These are phyloP conservation scores for Thelaira solivaga DNA, from an alignment of 2,888 invertebrate species.

Conservation along the genomic window DNA sequence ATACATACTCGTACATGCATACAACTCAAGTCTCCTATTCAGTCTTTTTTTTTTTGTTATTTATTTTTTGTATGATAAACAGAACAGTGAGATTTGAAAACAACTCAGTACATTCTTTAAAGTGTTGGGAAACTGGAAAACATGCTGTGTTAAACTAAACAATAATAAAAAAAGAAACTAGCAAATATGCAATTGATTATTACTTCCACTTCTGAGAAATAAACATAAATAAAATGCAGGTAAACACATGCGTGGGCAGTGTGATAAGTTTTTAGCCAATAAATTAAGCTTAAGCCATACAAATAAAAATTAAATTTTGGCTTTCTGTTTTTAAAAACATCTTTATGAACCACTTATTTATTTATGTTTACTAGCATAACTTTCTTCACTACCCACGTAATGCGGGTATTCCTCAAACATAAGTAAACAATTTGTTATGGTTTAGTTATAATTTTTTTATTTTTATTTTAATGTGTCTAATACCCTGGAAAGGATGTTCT, in stretches of 20 bases:
- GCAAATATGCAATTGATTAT: constrained; percentile 34
- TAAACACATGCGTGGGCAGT: neutral
- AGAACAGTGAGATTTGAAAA: neutral
- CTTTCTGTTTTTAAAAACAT: too few species aligned
- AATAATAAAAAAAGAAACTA: neutral
- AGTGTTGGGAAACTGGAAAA: neutral
- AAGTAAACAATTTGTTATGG: constrained; percentile 17
- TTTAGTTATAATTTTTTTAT: constrained; percentile 3
- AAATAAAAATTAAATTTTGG: too few species aligned
- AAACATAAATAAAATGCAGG: constrained; percentile 3
- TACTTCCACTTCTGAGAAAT: constrained; percentile 27
- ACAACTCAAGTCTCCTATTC: constrained; percentile 16
- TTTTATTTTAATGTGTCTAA: neutral
- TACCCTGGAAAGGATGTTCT: constrained; percentile 1
- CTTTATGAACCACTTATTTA: too few species aligned
- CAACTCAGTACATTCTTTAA: constrained; percentile 18
- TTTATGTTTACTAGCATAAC: neutral
- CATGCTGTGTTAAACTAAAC: neutral
- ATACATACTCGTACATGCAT: neutral
- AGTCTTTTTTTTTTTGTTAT: too few species aligned
- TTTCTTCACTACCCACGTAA: neutral
- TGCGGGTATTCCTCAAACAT: neutral
- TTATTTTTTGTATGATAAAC: neutral
- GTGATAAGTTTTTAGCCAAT: neutral
- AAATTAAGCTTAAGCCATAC: too few species aligned